Base-by-base conservation (phyloP, 2,797 vertebrate species). In the Amblyopsis hoosieri region DNA sequence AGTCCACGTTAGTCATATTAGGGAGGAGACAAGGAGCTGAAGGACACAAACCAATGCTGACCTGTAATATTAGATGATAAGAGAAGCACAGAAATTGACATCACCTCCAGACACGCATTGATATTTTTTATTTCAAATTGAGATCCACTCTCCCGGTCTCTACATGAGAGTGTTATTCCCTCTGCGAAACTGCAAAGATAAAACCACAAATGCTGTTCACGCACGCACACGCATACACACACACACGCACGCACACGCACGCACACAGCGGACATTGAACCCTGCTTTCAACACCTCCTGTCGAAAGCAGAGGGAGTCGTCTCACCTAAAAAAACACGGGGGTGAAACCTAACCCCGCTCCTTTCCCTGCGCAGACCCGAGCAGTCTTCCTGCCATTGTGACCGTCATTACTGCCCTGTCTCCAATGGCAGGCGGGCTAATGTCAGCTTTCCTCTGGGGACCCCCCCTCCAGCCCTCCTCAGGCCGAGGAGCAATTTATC, bases 401-500 rank as follows among this genome's bases (percentile, higher is more conserved):
- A 82, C 84, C 46, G 84, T 85, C 85, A 88, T 89, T 89, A 90
- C 60, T 79, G 80, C 77, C 13, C 9, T 60, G 80, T 86, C 87
- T 91, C 89, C 84, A 84, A 90, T 90, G 79, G 86, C 87, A 2
- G 59, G 69, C 62, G 11, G 7, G 81, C 83, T 87, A 87, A 87
- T 86, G 87, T 85, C 85, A 74, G 82, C 75, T 72, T 46, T 86
- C 80, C 88, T 85, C 81, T 31, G 33, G 88, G 85, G 85, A 88
- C 80, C 80, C 67, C 53, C 81, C 82, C 85, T 82, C 67, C 60
- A 69, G 87, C 77, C 69, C 83, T 78, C 80, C 82, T 67, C 76
- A 84, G 80, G 88, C 83, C 71, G 87, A 90, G 75, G 83, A 86
- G 90, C 88, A 89, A 93, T 93, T 92, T 90, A 91, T 91, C 90